These are phyloP conservation scores for Chelonus formosanus DNA, from an alignment of 2,888 invertebrate genomes.

Conservation along the genomic window DNA sequence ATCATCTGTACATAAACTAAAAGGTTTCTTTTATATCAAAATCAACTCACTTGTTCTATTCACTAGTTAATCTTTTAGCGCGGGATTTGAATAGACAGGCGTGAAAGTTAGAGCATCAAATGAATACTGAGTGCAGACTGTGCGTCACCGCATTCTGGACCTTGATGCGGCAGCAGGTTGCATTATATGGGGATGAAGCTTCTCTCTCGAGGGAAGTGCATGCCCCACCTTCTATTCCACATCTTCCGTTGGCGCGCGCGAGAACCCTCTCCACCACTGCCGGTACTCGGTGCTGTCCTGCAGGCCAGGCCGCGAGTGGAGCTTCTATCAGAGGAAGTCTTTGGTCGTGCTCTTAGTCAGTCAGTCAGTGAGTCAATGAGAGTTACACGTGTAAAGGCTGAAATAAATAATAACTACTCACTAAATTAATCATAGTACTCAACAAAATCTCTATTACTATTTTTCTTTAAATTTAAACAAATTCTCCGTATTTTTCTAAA, in stretches of 20 bases:
- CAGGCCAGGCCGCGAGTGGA: constrained; percentile 45
- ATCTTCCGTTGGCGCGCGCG: constrained; percentile 33
- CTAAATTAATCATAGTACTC: not conserved
- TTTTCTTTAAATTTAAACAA: not conserved
- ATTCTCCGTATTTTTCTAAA: not conserved
- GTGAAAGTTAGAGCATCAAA: not conserved
- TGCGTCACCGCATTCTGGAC: constrained; percentile 15
- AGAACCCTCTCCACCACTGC: constrained; percentile 43
- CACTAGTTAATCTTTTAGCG: not conserved
- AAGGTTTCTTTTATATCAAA: constrained; percentile 3
- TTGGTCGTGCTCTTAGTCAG: constrained; percentile 48
- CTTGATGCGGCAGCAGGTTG: constrained; percentile 20
- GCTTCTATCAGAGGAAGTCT: constrained; percentile 48
- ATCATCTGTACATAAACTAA: not conserved
- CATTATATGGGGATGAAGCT: constrained; percentile 17
- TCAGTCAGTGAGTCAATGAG: constrained; percentile 34
- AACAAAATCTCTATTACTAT: not conserved
- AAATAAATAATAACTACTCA: not conserved
- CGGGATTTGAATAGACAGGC: not conserved
- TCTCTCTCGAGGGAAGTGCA: constrained; percentile 40
- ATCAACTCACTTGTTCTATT: not conserved
- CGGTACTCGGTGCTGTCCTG: constrained; percentile 47
- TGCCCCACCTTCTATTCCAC: constrained; percentile 28
- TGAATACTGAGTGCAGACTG: constrained; percentile 10
- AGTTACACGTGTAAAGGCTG: constrained; percentile 16